Percentiles rank a stretch among this genome's conserved stretches.
These are phyloP conservation scores for Podarcis lilfordi DNA, from an alignment of 2,797 vertebrate genomes.

Conservation along the genomic window DNA sequence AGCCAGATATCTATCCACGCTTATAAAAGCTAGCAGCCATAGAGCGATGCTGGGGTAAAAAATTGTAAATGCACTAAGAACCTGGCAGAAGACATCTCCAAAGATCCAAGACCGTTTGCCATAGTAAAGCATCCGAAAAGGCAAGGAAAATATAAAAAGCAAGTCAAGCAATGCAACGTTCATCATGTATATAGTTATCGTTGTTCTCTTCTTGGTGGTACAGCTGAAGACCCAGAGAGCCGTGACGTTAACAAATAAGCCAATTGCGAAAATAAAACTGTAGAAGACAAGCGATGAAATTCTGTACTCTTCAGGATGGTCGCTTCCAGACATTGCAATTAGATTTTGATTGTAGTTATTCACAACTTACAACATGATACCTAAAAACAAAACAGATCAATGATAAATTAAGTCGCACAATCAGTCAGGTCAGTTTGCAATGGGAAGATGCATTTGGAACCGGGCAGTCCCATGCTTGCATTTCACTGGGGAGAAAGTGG, in stretches of 20 bases:
- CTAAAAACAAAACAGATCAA: neutral
- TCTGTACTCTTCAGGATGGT: constrained; percentile 83
- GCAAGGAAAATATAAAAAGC: constrained; percentile 87
- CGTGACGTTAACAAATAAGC: constrained; percentile 88
- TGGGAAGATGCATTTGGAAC: neutral
- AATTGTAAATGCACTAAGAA: constrained; percentile 85
- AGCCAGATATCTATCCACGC: constrained; percentile 94
- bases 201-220: constrained; percentile 94
- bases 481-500: neutral
- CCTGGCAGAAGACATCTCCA: constrained; percentile 88
- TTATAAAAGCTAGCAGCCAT: constrained; percentile 95
- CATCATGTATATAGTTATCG: constrained; percentile 95
- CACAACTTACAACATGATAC: constrained; percentile 40
- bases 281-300: constrained; percentile 88
- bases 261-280: constrained; percentile 85
- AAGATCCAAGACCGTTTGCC: constrained; percentile 88
- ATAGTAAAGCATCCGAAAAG: constrained; percentile 90
- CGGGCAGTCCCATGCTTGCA: neutral
- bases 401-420: neutral
- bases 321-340: constrained; percentile 37
- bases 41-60: constrained; percentile 96
- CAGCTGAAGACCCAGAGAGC: constrained; percentile 97
- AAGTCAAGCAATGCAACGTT: constrained; percentile 94
- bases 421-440: neutral
- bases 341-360: constrained; percentile 40